These are phyloP conservation scores for Podarcis muralis DNA, from an alignment of 2,113 vertebrate species.

Conservation along the genomic window DNA sequence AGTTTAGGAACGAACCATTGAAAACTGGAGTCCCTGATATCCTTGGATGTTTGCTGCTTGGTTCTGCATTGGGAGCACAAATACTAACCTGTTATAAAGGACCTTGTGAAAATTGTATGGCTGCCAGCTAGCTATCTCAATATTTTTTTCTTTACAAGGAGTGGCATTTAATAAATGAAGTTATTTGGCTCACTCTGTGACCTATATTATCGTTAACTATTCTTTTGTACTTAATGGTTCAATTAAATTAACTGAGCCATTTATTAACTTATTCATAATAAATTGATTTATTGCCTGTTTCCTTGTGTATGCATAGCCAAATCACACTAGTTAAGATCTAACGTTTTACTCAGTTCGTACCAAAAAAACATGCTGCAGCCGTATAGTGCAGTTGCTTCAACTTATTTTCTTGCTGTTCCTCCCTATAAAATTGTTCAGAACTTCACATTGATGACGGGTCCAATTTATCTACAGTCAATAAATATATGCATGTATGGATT, in stretches of 20 bases:
- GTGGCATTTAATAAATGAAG: not conserved
- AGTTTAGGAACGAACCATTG: not conserved
- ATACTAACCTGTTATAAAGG: not conserved
- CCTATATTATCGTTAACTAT: not conserved
- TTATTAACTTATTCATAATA: not conserved
- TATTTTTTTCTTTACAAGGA: not conserved
- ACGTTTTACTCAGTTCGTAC: not conserved
- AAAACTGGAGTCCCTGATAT: not conserved
- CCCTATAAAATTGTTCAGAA: not conserved
- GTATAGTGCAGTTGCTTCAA: not conserved
- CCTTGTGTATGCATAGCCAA: not conserved
- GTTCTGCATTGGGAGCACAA: not conserved
- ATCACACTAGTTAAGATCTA: not conserved
- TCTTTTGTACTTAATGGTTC: not conserved
- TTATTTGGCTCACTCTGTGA: not conserved
- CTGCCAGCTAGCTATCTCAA: not conserved
- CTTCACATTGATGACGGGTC: not conserved
- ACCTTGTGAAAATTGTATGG: not conserved
- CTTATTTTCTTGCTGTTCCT: not conserved
- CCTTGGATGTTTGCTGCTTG: not conserved
- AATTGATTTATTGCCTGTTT: not conserved
- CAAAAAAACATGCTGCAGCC: not conserved
- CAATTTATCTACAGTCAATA: not conserved
- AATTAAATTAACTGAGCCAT: not conserved
- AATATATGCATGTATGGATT: not conserved